A percentile compares a stretch with the other conserved stretches of the same genome.
Evolutionary conservation across 2,113 vertebrate genomes (phyloP).

Genomic region (Ceuthmochares aereus): DNA sequence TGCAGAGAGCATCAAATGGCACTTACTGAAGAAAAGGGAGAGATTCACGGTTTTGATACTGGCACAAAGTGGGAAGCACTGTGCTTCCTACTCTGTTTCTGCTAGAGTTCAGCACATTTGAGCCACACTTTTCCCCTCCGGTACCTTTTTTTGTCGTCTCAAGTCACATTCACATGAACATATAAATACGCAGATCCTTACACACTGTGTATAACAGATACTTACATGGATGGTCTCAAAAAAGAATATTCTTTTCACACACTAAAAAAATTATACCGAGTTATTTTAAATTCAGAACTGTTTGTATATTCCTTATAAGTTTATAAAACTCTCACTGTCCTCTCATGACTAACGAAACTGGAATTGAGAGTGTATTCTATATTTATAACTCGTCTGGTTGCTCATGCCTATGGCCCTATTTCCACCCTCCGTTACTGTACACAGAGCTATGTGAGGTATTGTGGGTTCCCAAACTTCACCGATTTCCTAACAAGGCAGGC

Average conservation of each 20-base stretch:
- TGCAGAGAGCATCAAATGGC: neutral
- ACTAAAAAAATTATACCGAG: conserved; percentile 78
- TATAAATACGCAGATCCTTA: conserved; percentile 51
- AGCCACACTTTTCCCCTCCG: neutral
- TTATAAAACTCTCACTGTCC: conserved; percentile 83
- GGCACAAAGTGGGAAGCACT: neutral
- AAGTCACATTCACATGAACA: conserved; percentile 27
- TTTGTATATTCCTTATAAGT: conserved; percentile 92
- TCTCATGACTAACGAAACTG: conserved; percentile 85
- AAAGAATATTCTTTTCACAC: conserved; percentile 75
- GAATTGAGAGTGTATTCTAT: conserved; percentile 88
- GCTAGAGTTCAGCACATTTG: conserved; percentile 1
- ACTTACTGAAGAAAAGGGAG: neutral
- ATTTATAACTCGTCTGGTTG: conserved; percentile 88
- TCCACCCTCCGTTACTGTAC: conserved; percentile 83
- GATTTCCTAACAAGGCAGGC: conserved; percentile 89
- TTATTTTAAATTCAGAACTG: conserved; percentile 81
- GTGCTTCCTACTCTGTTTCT: conserved; percentile 48
- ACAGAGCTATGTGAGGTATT: conserved; percentile 86
- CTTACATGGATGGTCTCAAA: conserved; percentile 67
- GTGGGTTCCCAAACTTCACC: conserved; percentile 82
- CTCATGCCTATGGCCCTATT: conserved; percentile 81
- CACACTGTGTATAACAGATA: conserved; percentile 56
- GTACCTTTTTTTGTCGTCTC: conserved; percentile 61
- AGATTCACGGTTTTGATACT: neutral